phyloP scores from a whole-genome alignment of 2,797 vertebrate species.

The Bryconaethiops microstoma region DNA sequence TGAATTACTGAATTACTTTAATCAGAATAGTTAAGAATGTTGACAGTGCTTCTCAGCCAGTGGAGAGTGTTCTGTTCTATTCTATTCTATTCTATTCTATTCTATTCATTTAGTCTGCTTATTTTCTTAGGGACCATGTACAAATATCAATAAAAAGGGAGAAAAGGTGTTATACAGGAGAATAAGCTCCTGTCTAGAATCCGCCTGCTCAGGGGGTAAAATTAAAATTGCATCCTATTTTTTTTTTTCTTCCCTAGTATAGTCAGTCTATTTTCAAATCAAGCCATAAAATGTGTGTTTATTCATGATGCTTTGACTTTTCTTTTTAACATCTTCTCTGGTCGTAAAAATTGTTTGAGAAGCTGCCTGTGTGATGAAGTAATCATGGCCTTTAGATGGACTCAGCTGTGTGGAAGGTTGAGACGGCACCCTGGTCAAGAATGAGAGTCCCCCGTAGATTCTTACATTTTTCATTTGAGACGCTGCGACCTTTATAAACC shows the following conservation, averaged over 20 bases:
- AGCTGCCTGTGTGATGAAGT: conserved; percentile 59
- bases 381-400: conserved; percentile 73
- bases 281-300: background rate
- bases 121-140: background rate
- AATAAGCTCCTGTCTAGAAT: background rate
- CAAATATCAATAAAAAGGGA: background rate
- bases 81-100: conserved; percentile 23
- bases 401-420: conserved; percentile 58
- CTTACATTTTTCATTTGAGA: background rate
- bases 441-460: background rate
- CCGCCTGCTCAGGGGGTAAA: background rate
- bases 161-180: background rate
- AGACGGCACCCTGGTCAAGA: conserved; percentile 11
- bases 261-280: background rate
- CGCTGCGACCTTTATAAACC: background rate
- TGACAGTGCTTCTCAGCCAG: background rate
- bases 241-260: background rate
- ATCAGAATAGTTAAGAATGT: conserved; percentile 18
- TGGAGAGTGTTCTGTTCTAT: conserved; percentile 15
- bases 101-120: background rate
- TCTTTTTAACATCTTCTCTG: conserved; percentile 14
- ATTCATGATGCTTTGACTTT: conserved; percentile 19
- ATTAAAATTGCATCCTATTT: background rate
- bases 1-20: conserved; percentile 43
- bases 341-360: conserved; percentile 63